Percentiles rank a stretch among this genome's conserved stretches.
Evolutionary conservation across 2,113 vertebrate species (phyloP).

Genomic region (Hylia prasina): DNA sequence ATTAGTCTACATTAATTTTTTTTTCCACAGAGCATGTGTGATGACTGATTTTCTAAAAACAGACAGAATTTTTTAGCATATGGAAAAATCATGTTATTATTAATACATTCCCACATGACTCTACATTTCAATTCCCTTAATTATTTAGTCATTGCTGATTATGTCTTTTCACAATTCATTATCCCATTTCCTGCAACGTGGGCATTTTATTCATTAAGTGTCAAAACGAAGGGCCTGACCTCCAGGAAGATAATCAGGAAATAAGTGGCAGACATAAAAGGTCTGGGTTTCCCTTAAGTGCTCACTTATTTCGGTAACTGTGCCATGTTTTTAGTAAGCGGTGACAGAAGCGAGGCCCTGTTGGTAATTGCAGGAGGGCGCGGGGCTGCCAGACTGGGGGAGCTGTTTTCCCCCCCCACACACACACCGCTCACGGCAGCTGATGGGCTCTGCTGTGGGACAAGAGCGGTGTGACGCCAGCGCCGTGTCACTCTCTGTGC

Average conservation of each 20-base stretch:
- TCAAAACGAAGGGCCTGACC: constrained; percentile 76
- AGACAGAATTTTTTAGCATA: constrained; percentile 77
- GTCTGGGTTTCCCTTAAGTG: constrained; percentile 66
- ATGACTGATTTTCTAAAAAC: constrained; percentile 77
- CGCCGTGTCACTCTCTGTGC: accelerated
- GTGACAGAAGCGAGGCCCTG: not conserved
- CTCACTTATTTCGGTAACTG: constrained; percentile 45
- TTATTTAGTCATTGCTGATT: constrained; percentile 83
- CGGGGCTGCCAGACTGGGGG: not conserved
- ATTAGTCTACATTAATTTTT: constrained; percentile 76
- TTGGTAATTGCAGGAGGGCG: not conserved
- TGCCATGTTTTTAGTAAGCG: constrained; percentile 37
- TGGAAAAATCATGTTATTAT: constrained; percentile 81
- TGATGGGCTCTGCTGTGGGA: accelerated
- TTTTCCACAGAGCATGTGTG: constrained; percentile 68
- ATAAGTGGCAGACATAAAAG: constrained; percentile 68
- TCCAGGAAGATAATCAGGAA: constrained; percentile 72
- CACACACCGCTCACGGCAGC: not conserved
- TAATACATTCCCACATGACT: constrained; percentile 79
- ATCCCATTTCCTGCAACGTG: constrained; percentile 73
- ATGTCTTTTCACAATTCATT: constrained; percentile 83
- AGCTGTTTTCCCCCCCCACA: not conserved
- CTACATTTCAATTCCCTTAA: constrained; percentile 80
- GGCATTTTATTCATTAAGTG: constrained; percentile 80
- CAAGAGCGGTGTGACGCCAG: accelerated